Evolutionary conservation across 37 sponge, comb jelly and placozoan species (phyloP).

Genomic region (Theonella swinhoei): DNA sequence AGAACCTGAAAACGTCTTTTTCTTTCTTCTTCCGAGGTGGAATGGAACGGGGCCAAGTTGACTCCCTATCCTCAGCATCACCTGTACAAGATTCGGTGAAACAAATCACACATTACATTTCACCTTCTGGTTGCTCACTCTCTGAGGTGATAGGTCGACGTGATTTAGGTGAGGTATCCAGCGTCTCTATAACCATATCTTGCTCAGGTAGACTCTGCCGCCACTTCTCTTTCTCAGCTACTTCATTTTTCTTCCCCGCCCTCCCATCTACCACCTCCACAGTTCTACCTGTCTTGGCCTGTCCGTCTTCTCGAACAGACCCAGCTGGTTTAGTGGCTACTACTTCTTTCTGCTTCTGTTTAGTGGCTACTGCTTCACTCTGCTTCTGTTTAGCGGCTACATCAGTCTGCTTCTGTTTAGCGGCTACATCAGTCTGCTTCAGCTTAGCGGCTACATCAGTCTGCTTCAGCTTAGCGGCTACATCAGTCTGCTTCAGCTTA

Average conservation of each 20-base stretch:
- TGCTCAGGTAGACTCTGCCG: not conserved
- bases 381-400: too few species aligned
- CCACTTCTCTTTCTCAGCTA: not conserved
- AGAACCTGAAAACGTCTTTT: conserved; percentile 58
- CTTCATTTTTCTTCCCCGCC: not conserved
- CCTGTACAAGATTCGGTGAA: too few species aligned
- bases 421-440: too few species aligned
- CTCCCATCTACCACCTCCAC: not conserved
- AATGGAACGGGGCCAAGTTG: conserved; percentile 7
- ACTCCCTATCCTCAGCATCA: not conserved
- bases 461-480: too few species aligned
- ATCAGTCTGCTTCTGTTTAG: too few species aligned
- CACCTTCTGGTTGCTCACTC: too few species aligned
- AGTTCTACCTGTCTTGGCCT: not conserved
- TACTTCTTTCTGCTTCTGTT: not conserved
- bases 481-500: too few species aligned
- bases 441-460: too few species aligned
- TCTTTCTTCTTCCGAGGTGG: conserved; percentile 40
- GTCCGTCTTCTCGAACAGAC: not conserved
- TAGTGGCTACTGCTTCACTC: too few species aligned
- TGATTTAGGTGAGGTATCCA: not conserved
- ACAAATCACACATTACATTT: too few species aligned
- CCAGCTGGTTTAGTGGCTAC: not conserved
- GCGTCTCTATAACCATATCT: not conserved
- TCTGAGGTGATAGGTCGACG: not conserved